A percentile compares a stretch with the other conserved stretches of the same genome.
phyloP scores from a whole-genome alignment of 2,888 invertebrate genomes.

The Drosophila longiperda region DNA sequence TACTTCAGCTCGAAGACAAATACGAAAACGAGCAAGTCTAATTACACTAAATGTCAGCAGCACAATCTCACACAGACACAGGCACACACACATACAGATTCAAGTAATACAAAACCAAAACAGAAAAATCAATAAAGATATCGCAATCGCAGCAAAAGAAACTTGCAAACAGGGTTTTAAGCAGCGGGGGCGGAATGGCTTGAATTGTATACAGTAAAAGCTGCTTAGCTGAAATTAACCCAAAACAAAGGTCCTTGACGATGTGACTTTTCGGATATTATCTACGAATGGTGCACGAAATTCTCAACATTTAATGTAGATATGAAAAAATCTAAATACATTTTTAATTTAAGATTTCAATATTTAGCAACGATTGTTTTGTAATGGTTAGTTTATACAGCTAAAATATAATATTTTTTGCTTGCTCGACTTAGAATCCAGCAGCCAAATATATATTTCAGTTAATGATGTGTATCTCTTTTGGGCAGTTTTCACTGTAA shows the following conservation, averaged over 20 bases:
- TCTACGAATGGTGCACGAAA: background rate
- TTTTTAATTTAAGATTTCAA: background rate
- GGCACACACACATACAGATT: conserved; percentile 23
- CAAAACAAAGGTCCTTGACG: conserved; percentile 25
- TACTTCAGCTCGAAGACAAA: conserved; percentile 52
- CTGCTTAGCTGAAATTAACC: conserved; percentile 41
- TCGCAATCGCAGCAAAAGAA: conserved; percentile 36
- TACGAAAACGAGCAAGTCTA: conserved; percentile 65
- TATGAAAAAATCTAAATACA: background rate
- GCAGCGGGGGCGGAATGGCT: background rate
- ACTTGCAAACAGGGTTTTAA: conserved; percentile 43
- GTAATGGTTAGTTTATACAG: background rate
- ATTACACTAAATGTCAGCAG: conserved; percentile 59
- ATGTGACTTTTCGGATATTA: background rate
- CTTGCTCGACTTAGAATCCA: background rate
- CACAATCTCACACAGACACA: conserved; percentile 27
- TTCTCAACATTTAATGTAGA: background rate
- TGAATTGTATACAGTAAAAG: conserved; percentile 41
- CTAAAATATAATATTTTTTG: background rate
- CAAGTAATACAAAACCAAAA: conserved; percentile 57
- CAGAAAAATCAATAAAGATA: conserved; percentile 68
- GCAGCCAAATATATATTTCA: background rate
- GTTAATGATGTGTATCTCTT: background rate
- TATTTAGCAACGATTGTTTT: background rate
- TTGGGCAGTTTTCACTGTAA: conserved; percentile 39